Percentiles rank a stretch among this genome's conserved stretches.
phyloP scores from a whole-genome alignment of 37 sponge, comb jelly and placozoan species.

The Agelas oroides region DNA sequence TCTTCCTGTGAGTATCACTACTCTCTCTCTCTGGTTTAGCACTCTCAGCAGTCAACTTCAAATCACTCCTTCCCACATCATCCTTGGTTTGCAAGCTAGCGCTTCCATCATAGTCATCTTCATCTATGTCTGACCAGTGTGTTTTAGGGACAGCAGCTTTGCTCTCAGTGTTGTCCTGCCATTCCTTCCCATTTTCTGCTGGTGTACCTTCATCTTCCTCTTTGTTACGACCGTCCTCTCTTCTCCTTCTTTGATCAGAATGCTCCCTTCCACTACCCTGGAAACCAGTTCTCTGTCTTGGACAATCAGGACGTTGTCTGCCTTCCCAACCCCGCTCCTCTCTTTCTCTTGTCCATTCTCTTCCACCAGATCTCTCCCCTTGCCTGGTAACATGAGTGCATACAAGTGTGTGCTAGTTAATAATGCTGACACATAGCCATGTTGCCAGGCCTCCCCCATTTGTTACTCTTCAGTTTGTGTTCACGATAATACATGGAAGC shows the following conservation, averaged over 20 bases:
- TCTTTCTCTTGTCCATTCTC: background rate
- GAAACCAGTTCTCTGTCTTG: too few species aligned
- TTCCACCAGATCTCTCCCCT: too few species aligned
- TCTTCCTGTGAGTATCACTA: too few species aligned
- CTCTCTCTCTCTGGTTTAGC: background rate
- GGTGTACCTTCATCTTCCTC: background rate
- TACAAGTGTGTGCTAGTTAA: too few species aligned
- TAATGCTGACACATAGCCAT: background rate
- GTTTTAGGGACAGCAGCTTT: too few species aligned
- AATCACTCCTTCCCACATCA: background rate
- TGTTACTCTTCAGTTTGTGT: too few species aligned
- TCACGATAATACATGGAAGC: too few species aligned
- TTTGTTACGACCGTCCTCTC: background rate
- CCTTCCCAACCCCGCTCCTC: slow-evolving; percentile 11
- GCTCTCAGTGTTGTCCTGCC: background rate
- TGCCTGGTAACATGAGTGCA: too few species aligned
- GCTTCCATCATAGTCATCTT: background rate
- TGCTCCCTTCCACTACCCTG: background rate
- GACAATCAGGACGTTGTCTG: background rate
- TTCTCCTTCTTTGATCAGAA: background rate
- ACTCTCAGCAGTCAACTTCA: slow-evolving; percentile 12
- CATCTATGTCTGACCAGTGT: background rate
- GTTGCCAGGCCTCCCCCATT: too few species aligned
- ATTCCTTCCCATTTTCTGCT: background rate
- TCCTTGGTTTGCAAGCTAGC: background rate